A percentile compares a stretch with the other conserved stretches of the same genome.
Conservation (phyloP, 2,797 vertebrate species). For the Enoplosus armatus region DNA sequence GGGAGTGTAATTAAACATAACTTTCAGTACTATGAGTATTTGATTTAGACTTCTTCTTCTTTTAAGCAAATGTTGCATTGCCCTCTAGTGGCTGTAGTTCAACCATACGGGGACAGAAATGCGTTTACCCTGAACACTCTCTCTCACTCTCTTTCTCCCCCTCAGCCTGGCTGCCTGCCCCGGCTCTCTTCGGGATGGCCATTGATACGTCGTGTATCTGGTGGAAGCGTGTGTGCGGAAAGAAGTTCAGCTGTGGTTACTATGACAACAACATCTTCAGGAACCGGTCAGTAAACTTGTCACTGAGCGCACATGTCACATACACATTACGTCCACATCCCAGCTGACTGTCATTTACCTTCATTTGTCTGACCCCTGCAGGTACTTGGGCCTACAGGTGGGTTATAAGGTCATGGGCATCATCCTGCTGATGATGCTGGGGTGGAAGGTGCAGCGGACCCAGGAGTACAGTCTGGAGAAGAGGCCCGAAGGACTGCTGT, state of each 20-base stretch:
- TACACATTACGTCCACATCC: not conserved
- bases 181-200: constrained; percentile 90
- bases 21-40: not conserved
- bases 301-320: not conserved
- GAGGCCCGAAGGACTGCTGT: constrained; percentile 69
- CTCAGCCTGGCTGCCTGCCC: constrained; percentile 94
- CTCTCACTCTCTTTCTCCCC: not conserved
- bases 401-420: constrained; percentile 91
- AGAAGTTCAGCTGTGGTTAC: constrained; percentile 89
- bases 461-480: constrained; percentile 92
- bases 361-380: constrained; percentile 67
- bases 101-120: not conserved
- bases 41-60: not conserved
- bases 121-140: not conserved
- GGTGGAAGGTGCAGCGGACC: constrained; percentile 92
- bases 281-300: constrained; percentile 84
- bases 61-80: constrained; percentile 43
- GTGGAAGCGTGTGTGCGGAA: constrained; percentile 88
- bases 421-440: constrained; percentile 85
- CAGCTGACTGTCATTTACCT: not conserved
- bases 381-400: constrained; percentile 94
- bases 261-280: constrained; percentile 92
- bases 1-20: not conserved
- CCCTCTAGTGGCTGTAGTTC: constrained; percentile 44
- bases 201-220: constrained; percentile 93